Conservation (phyloP, 2,113 vertebrate genomes). For the Sminthopsis crassicaudata region DNA sequence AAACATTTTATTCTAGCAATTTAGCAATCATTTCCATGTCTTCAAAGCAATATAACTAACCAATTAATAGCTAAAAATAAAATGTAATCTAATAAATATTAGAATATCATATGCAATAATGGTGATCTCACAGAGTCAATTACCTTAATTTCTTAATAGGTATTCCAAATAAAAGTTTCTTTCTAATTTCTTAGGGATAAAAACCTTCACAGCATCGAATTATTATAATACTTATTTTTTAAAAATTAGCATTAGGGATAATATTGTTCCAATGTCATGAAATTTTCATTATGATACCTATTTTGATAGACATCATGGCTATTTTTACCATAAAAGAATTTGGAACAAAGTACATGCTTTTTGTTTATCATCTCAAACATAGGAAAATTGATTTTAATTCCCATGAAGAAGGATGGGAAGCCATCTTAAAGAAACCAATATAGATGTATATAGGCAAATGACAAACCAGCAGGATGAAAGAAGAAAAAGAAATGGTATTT, state of each 20-base stretch:
- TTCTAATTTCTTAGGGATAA: neutral
- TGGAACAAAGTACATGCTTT: constrained; percentile 5
- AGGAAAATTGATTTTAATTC: neutral
- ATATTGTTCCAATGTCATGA: constrained; percentile 23
- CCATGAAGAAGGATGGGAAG: neutral
- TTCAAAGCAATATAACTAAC: neutral
- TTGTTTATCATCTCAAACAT: constrained; percentile 21
- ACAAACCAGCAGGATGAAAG: neutral
- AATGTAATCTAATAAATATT: neutral
- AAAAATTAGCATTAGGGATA: constrained; percentile 20
- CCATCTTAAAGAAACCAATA: neutral
- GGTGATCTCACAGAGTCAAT: neutral
- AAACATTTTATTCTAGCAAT: neutral
- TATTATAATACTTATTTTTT: neutral
- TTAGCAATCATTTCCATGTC: neutral
- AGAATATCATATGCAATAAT: neutral
- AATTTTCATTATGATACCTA: neutral
- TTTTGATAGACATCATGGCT: constrained; percentile 30
- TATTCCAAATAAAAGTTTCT: neutral
- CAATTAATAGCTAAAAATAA: neutral
- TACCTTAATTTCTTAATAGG: constrained; percentile 3
- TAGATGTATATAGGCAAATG: neutral
- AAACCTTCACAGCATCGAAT: neutral
- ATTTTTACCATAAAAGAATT: constrained; percentile 46
- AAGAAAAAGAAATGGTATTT: neutral